Evolutionary conservation across 2,888 invertebrate species (phyloP), one percentile per base, ranked within the genome.

Genomic region (Teinopalpus imperialis): DNA sequence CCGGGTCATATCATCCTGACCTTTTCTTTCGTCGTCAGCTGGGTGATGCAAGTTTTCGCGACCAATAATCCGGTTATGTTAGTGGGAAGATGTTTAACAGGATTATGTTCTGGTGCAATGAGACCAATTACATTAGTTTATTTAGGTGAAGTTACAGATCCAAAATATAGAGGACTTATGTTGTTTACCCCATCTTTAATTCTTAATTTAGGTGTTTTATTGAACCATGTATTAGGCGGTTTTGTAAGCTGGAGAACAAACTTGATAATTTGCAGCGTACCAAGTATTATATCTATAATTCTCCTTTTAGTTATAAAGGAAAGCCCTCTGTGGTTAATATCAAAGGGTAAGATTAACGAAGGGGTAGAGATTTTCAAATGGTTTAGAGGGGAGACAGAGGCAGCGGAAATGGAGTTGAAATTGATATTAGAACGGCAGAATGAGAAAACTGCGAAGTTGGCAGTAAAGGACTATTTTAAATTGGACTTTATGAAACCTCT

Each of bases 281-380:
- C 75, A 0, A 66, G 55, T 45, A n/a, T 68, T 2, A 1, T 69
- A 8, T 49, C 66, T 26, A 56, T 66, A n/a, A 4, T 52, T 0
- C 42, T 67, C 6, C 26, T 73, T 0, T 1, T 72, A 2, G 57
- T 60, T 37, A 48, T 76, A 20, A 69, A 69, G 59, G 78, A 79
- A 56, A 78, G 76, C 16, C 79, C 79, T 0, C 32, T 76, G 2
- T 79, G 79, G 79, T 47, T 78, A 14, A 59, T 78, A 13, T 53
- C 63, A 1, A 74, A 74, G 54, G 74, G 71, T 0, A 69, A 55
- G 44, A 54, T 45, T 1, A 59, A 69, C 1, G 59, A 66, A 50
- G 79, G 76, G 0, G 53, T 59, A 3, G 48, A 61, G 16, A 51
- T 63, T 1, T 79, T 66, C 23, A 63, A 52, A 53, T 50, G 55